phyloP scores from a whole-genome alignment of 2,888 invertebrate genomes.

The Agonopterix alstromeriana region DNA sequence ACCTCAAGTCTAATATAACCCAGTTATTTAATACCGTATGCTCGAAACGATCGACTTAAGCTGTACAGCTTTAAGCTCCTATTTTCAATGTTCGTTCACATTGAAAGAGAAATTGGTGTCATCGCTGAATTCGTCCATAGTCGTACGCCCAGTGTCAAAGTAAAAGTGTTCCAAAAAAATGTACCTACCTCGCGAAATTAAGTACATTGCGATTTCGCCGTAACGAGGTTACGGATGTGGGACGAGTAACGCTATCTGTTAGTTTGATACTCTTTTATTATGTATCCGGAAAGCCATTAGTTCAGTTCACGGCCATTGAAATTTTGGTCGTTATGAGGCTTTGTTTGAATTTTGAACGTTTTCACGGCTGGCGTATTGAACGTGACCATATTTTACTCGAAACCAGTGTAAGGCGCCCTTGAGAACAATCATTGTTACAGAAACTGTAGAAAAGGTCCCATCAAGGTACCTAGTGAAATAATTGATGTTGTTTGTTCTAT shows the following conservation, averaged over 20 bases:
- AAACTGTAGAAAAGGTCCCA: too few species aligned
- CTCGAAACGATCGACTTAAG: not conserved
- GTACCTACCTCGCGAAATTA: constrained; percentile 65
- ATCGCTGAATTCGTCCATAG: constrained; percentile 49
- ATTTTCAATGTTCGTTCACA: constrained; percentile 8
- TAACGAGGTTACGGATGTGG: constrained; percentile 68
- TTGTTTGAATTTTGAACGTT: constrained; percentile 15
- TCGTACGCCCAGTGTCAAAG: constrained; percentile 53
- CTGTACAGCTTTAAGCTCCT: not conserved
- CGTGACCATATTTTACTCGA: too few species aligned
- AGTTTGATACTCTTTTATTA: constrained; percentile 50
- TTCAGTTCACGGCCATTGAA: constrained; percentile 40
- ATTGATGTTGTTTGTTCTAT: too few species aligned
- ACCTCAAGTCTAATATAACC: too few species aligned
- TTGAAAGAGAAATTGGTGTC: constrained; percentile 75
- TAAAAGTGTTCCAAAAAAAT: constrained; percentile 75
- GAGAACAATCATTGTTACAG: too few species aligned
- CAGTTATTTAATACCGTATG: too few species aligned
- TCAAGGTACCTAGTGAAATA: too few species aligned
- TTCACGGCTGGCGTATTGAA: not conserved
- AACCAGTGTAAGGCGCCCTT: too few species aligned
- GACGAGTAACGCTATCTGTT: constrained; percentile 70
- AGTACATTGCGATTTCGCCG: constrained; percentile 70
- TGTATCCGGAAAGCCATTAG: constrained; percentile 40
- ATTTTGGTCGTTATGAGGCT: constrained; percentile 24